Conservation (phyloP, 2,888 invertebrate genomes). For the Standfussiana lucernea region DNA sequence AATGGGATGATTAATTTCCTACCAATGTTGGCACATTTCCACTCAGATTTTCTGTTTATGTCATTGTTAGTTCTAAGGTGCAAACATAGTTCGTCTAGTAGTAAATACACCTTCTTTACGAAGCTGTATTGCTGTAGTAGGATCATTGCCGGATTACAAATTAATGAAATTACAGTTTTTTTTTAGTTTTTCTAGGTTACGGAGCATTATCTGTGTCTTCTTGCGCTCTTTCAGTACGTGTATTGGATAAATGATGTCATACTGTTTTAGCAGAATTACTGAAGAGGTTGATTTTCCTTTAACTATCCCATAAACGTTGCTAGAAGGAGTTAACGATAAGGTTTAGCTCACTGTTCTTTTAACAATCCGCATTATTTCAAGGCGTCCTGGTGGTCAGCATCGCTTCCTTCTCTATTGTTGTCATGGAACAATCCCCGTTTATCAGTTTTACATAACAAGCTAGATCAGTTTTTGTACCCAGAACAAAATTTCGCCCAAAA, state of each 20-base stretch:
- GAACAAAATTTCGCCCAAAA: slow-evolving; percentile 8
- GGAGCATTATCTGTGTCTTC: not conserved
- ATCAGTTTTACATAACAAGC: not conserved
- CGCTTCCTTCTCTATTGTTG: not conserved
- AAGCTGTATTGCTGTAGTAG: not conserved
- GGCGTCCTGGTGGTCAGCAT: not conserved
- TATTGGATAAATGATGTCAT: not conserved
- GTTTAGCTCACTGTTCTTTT: not conserved
- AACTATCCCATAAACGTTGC: not conserved
- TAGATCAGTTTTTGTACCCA: not conserved
- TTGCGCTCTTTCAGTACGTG: not conserved
- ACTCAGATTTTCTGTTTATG: not conserved
- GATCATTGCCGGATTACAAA: not conserved
- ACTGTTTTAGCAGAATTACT: not conserved
- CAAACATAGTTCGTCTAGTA: not conserved
- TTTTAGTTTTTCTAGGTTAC: not conserved
- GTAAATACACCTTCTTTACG: not conserved
- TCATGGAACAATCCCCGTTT: not conserved
- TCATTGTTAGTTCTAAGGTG: not conserved
- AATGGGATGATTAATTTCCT: not conserved
- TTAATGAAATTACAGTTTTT: not conserved
- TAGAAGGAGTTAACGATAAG: not conserved
- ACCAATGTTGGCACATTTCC: not conserved
- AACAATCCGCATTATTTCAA: not conserved
- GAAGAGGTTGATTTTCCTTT: not conserved